phyloP scores from a whole-genome alignment of 1,140 invertebrate genomes.

The Lordiphosa collinella region DNA sequence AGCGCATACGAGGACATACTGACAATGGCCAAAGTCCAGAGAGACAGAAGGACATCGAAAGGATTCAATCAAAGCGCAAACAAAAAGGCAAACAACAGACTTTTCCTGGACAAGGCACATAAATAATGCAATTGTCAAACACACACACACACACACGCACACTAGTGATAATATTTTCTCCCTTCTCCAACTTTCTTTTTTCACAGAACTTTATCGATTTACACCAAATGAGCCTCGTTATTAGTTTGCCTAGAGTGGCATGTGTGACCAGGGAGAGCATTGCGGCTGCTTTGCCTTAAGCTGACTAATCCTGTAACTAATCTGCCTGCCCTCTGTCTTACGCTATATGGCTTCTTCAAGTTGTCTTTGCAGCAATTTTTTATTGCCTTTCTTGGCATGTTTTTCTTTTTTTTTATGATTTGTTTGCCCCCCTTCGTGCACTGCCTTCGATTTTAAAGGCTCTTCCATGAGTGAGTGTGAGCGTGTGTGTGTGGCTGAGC shows the following conservation, averaged over 20 bases:
- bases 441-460: conserved; percentile 60
- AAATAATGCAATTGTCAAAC: conserved; percentile 77
- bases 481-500: conserved; percentile 24
- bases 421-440: conserved; percentile 45
- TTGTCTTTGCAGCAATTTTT: conserved; percentile 35
- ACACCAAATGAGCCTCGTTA: conserved; percentile 70
- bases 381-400: conserved; percentile 49
- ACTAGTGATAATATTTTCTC: conserved; percentile 5
- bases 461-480: not conserved
- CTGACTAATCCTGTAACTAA: conserved; percentile 44
- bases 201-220: conserved; percentile 74
- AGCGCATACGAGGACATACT: conserved; percentile 46
- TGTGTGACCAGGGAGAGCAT: conserved; percentile 17
- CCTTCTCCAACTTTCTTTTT: too few relatives aligned
- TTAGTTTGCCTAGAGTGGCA: conserved; percentile 42
- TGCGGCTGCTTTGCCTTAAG: conserved; percentile 34
- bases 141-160: conserved; percentile 14
- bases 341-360: conserved; percentile 37
- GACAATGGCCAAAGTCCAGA: conserved; percentile 31
- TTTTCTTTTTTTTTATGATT: conserved; percentile 65
- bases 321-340: not conserved
- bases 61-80: conserved; percentile 72
- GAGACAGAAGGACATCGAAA: conserved; percentile 39
- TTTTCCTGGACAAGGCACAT: conserved; percentile 47
- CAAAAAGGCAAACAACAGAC: conserved; percentile 52